Percentiles rank a stretch among this genome's conserved stretches.
phyloP scores from a whole-genome alignment of 2,888 invertebrate genomes.

The Alcis repandata region DNA sequence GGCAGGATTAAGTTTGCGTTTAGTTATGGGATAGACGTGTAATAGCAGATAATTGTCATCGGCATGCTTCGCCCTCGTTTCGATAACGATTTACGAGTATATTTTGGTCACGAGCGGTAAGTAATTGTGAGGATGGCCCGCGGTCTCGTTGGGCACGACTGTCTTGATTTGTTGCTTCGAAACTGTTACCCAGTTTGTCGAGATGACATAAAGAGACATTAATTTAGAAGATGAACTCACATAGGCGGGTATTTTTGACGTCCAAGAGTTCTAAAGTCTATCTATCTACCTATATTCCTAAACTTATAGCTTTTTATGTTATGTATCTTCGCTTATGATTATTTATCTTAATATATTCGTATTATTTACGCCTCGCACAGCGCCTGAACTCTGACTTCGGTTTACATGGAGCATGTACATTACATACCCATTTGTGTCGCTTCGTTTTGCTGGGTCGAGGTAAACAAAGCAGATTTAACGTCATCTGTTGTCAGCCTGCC shows the following conservation, averaged over 20 bases:
- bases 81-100: conserved; percentile 74
- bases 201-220: conserved; percentile 44
- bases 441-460: conserved; percentile 23
- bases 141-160: conserved; percentile 57
- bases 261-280: too few relatives aligned
- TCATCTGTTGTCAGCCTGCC: conserved; percentile 55
- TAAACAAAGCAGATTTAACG: conserved; percentile 60
- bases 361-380: neutral
- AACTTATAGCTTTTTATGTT: too few relatives aligned
- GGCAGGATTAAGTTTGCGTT: conserved; percentile 19
- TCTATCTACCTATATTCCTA: too few relatives aligned
- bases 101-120: conserved; percentile 76
- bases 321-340: too few relatives aligned
- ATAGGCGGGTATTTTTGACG: neutral
- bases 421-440: neutral
- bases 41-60: conserved; percentile 80
- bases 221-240: neutral
- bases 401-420: neutral
- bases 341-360: neutral
- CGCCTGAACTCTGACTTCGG: conserved; percentile 19
- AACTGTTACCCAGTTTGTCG: conserved; percentile 45
- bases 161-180: conserved; percentile 55
- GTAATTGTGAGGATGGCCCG: conserved; percentile 71
- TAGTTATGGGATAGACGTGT: conserved; percentile 50
- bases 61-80: conserved; percentile 66